Conservation (phyloP, 2,888 invertebrate genomes). For the Lepeophtheirus nordmannii region DNA sequence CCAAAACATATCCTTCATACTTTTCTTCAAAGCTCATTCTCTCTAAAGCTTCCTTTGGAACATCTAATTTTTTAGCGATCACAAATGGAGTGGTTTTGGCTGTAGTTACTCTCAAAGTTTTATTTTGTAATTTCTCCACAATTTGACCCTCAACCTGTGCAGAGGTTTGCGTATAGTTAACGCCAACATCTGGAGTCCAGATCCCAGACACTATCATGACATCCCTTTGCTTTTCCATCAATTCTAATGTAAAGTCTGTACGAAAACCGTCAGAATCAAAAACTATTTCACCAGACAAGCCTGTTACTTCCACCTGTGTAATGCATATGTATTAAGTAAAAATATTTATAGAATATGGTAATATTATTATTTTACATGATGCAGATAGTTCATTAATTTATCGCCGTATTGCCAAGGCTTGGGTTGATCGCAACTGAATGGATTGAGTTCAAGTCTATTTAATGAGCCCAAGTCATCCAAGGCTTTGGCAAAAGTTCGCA, state of each 20-base stretch:
- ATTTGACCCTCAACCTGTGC: conserved; percentile 65
- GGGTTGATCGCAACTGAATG: conserved; percentile 3
- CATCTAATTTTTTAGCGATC: conserved; percentile 32
- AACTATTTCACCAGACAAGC: conserved; percentile 64
- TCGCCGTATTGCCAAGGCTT: conserved; percentile 7
- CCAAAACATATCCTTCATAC: conserved; percentile 74
- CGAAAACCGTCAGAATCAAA: conserved; percentile 87
- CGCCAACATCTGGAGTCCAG: conserved; percentile 35
- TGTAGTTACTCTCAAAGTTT: conserved; percentile 80
- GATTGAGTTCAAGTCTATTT: neutral
- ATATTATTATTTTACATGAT: neutral
- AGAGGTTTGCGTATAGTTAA: conserved; percentile 28
- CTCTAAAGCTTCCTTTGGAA: conserved; percentile 32
- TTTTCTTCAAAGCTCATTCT: conserved; percentile 62
- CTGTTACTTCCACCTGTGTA: conserved; percentile 5
- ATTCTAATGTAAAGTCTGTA: conserved; percentile 74
- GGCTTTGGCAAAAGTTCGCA: conserved; percentile 79
- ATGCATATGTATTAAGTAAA: no score
- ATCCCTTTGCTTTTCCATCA: conserved; percentile 52
- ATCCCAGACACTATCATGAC: conserved; percentile 27
- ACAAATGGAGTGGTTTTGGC: conserved; percentile 45
- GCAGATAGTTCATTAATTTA: conserved; percentile 6
- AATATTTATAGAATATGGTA: no score
- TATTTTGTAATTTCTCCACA: conserved; percentile 53
- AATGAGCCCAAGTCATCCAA: conserved; percentile 61